Percentiles rank a stretch among this genome's conserved stretches.
Evolutionary conservation across 2,113 vertebrate species (phyloP).

Genomic region (Tachysurus fulvidraco): DNA sequence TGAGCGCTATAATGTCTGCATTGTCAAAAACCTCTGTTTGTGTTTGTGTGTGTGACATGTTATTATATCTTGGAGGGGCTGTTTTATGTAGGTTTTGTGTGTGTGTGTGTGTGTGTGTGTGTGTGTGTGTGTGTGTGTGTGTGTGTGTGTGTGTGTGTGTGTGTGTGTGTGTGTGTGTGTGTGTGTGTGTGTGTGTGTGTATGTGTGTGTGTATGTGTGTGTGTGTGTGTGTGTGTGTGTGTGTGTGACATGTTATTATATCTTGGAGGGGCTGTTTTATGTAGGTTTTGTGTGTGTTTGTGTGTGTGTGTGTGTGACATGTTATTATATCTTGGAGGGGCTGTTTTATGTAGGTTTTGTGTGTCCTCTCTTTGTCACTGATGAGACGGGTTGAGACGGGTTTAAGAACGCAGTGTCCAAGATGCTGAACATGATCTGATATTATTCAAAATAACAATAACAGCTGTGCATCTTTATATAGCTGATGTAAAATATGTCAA

Average conservation of each 20-base stretch:
- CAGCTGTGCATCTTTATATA: neutral
- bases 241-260: slow-evolving; percentile 17
- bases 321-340: neutral
- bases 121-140: slow-evolving; percentile 10
- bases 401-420: neutral
- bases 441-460: neutral
- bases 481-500: neutral
- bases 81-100: neutral
- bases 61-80: neutral
- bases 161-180: slow-evolving; percentile 10
- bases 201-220: slow-evolving; percentile 9
- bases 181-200: slow-evolving; percentile 21
- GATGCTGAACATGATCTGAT: neutral
- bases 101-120: slow-evolving; percentile 14
- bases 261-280: neutral
- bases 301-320: slow-evolving; percentile 9
- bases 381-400: neutral
- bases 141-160: slow-evolving; percentile 22
- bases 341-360: slow-evolving; percentile 1
- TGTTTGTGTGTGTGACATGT: slow-evolving; percentile 13
- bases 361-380: neutral
- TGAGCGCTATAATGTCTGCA: slow-evolving; percentile 17
- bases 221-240: neutral
- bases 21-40: slow-evolving; percentile 1
- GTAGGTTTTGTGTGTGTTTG: slow-evolving; percentile 5